Evolutionary conservation across 1,140 invertebrate species (phyloP), one percentile per base, ranked within the genome.

Genomic region (Dryas iulia): DNA sequence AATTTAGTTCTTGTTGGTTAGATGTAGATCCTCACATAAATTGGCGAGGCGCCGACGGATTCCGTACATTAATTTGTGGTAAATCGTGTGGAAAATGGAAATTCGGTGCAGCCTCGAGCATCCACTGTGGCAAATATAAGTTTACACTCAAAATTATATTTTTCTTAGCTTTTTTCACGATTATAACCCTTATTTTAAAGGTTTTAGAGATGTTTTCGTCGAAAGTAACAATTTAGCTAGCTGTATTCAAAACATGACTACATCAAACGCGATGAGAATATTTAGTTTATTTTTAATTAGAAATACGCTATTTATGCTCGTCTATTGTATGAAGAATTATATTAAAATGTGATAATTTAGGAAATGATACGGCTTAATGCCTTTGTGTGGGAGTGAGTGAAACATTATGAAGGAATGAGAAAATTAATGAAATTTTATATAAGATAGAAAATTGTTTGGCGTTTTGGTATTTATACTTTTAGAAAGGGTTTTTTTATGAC

Each of bases 81-180:
- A 89, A 91, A 91, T 91, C 89, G 87, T 67, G 82, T 81, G 86
- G 87, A 91, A 91, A 91, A 91, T 91, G 84, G 87, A 89, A 89
- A 91, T 87, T 89, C 88, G 88, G 87, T 89, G 86, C 89, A 89
- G 79, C 82, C 86, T 71, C 79, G 76, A 79, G 84, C 84, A 79
- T 78, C 78, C 69, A 70, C 57, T 74, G 60, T 60, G 59, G 62
- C 71, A 73, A 83, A 76, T 57, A 69, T 80, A 74, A 62, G 26
- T 66, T 66, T 77, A 67, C 71, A 1, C n/a, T 21, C 7, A 47
- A 47, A 47, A 47, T 47, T 47, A 6, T 3, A 21, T 8, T 10
- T 21, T 47, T 8, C 18, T 8, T 2, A 21, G 18, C 21, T 47
- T 47, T 21, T 18, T 21, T 47, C 21, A 47, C 14, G n/a, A 47